Evolutionary conservation across 2,797 vertebrate genomes (phyloP), one percentile per base, ranked within the genome.

Genomic region (Gymnoscopelus braueri): DNA sequence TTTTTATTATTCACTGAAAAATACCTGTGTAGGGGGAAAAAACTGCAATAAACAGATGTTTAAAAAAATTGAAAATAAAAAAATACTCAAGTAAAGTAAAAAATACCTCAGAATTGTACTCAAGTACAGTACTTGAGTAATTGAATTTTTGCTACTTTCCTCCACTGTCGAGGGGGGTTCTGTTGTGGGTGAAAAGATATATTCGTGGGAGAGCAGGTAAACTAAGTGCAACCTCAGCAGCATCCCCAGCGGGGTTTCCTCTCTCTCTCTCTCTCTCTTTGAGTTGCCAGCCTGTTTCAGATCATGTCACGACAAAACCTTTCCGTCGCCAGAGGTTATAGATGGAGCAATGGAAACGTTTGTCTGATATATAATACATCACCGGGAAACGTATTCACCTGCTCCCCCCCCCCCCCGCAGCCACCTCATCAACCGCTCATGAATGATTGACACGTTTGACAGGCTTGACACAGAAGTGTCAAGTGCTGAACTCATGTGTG

Each of bases 241-340:
- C 68, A 79, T 76, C 68, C 82, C 68, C 49, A 68, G 7, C 39
- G 39, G 39, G 6, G 39, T 84, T 78, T 82, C 71, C 71, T 63
- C 51, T 72, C 53, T 59, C 74, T 63, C 51, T 72, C 53, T 59
- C 74, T 81, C 60, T 39, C 35, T 39, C 61, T 67, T 53, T 29
- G 35, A 35, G 71, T 75, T 77, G 48, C 82, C 67, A 71, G 66
- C 75, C 81, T 84, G 72, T 84, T 86, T 87, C 77, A 67, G 81
- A 87, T 74, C 73, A 60, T 71, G 65, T 80, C 74, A 76, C 75
- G 39, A 68, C 67, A 78, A 67, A 75, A 19, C 19, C 84, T 76
- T 84, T 83, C 77, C 71, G 85, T 87, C 86, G 83, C 80, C 75
- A 78, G 23, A 24, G 79, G 80, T 83, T 77, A 71, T 50, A 65